A percentile compares a stretch with the other conserved stretches of the same genome.
phyloP scores from a whole-genome alignment of 2,113 vertebrate species.

The Bos javanicus region DNA sequence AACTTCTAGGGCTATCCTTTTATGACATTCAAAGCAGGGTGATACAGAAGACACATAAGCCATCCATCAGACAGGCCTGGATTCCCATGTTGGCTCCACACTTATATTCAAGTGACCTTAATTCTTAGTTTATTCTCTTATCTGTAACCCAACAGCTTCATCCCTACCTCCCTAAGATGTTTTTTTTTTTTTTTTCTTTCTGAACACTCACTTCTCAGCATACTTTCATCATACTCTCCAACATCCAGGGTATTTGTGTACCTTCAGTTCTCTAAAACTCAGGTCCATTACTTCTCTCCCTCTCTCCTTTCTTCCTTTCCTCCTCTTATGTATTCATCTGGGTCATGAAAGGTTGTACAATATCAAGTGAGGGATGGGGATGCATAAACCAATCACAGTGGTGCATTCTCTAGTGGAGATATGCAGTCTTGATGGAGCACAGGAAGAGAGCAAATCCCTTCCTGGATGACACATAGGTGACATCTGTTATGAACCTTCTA shows the following conservation, averaged over 20 bases:
- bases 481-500: background rate
- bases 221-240: background rate
- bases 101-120: background rate
- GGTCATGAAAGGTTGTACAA: background rate
- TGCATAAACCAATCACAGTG: background rate
- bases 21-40: background rate
- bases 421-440: background rate
- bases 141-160: background rate
- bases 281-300: background rate
- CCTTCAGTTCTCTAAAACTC: background rate
- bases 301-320: background rate
- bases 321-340: background rate
- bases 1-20: background rate
- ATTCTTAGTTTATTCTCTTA: background rate
- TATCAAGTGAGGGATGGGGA: background rate
- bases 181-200: background rate
- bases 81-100: background rate
- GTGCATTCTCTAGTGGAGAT: background rate
- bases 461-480: background rate
- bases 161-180: background rate
- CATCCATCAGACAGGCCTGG: background rate
- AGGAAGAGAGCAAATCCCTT: background rate
- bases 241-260: background rate
- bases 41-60: accelerated
- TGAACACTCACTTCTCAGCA: background rate